phyloP scores from a whole-genome alignment of 2,888 invertebrate genomes.

The Malthinus seriepunctatus region DNA sequence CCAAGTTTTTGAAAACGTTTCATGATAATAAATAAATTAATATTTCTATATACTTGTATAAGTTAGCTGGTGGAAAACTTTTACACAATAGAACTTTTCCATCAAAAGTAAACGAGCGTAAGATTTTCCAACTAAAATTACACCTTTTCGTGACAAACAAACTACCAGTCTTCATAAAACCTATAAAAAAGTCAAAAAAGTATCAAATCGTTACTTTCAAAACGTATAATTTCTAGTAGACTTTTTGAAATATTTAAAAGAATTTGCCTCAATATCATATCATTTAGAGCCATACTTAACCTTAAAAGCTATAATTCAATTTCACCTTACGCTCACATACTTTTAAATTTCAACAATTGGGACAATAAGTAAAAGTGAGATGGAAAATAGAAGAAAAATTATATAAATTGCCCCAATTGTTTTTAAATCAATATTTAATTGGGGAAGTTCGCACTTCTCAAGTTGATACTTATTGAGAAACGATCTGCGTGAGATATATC shows the following conservation, averaged over 20 bases:
- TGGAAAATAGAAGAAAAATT: too few species aligned
- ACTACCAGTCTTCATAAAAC: constrained; percentile 38
- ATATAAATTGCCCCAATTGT: too few species aligned
- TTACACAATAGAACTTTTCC: constrained; percentile 18
- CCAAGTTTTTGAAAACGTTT: too few species aligned
- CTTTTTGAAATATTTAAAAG: constrained; percentile 30
- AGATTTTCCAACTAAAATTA: constrained; percentile 17
- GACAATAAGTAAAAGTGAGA: too few species aligned
- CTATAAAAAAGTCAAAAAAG: constrained; percentile 41
- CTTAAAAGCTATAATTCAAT: constrained; percentile 23
- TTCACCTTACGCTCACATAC: constrained; percentile 9
- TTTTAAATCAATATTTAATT: too few species aligned
- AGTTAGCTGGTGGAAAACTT: constrained; percentile 17
- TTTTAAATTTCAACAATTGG: too few species aligned
- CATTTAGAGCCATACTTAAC: constrained; percentile 23
- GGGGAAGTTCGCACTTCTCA: not conserved
- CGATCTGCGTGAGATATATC: constrained; percentile 51
- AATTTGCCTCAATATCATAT: constrained; percentile 27
- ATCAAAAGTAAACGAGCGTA: constrained; percentile 1
- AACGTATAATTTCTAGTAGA: constrained; percentile 15
- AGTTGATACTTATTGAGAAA: constrained; percentile 20
- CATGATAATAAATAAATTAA: too few species aligned
- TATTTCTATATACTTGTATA: too few species aligned
- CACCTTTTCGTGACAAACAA: constrained; percentile 33
- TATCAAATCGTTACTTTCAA: constrained; percentile 21